Evolutionary conservation across 2,797 vertebrate genomes (phyloP).

Genomic region (Mergus octosetaceus): DNA sequence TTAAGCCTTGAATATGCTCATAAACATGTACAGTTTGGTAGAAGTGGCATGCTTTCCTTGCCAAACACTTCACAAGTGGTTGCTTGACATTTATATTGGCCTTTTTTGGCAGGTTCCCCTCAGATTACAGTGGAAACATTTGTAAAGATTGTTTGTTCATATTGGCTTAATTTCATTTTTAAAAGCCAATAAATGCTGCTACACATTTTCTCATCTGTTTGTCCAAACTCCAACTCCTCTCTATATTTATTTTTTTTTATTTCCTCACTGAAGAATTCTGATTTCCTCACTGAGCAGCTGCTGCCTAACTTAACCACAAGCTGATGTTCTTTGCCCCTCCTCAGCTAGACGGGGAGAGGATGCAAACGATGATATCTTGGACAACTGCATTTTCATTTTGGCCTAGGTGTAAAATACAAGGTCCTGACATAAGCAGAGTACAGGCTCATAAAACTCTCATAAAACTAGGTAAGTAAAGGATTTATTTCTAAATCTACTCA

Average conservation of each 20-base stretch:
- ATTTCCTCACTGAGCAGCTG: constrained; percentile 1
- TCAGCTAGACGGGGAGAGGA: not conserved
- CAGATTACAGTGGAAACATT: not conserved
- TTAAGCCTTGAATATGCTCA: not conserved
- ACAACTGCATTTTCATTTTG: not conserved
- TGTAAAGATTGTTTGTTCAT: not conserved
- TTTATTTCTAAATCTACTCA: not conserved
- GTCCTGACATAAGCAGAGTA: not conserved
- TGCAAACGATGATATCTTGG: not conserved
- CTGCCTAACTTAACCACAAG: not conserved
- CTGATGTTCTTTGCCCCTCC: not conserved
- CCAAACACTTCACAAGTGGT: not conserved
- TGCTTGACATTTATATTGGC: not conserved
- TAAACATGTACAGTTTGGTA: not conserved
- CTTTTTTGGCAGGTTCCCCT: not conserved
- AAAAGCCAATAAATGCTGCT: not conserved
- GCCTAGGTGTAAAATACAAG: not conserved
- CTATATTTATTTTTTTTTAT: too few relatives aligned
- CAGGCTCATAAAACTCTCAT: not conserved
- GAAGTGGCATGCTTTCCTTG: not conserved
- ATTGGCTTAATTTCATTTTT: constrained; percentile 1
- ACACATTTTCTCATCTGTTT: constrained; percentile 5
- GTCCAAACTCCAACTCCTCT: constrained; percentile 16
- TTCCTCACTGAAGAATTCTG: not conserved
- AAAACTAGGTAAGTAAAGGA: not conserved